Evolutionary conservation across 2,113 vertebrate genomes (phyloP).

Genomic region (Halichoerus grypus): DNA sequence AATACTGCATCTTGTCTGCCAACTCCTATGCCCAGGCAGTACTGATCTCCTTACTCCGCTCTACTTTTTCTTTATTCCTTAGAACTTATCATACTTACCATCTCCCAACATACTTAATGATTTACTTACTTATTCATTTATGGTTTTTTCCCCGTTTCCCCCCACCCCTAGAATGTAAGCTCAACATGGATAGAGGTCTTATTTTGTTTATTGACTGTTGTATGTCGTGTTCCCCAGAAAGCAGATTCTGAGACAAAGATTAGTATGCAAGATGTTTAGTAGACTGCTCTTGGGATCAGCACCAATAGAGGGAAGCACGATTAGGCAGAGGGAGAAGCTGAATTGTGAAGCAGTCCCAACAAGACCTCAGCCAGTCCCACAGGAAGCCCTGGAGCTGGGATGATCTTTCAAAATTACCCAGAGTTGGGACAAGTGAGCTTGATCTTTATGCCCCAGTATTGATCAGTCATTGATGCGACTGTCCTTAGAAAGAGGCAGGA

Average conservation of each 20-base stretch:
- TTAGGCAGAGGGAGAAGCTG: not conserved
- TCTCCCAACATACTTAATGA: slow-evolving; percentile 19
- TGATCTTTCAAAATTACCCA: not conserved
- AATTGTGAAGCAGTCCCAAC: not conserved
- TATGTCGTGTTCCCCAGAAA: slow-evolving; percentile 1
- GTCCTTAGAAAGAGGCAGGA: not conserved
- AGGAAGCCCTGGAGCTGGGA: not conserved
- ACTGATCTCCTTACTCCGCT: not conserved
- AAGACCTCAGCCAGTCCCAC: not conserved
- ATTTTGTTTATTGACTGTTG: not conserved
- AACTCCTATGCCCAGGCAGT: not conserved
- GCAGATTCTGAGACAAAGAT: slow-evolving; percentile 33
- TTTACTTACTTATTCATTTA: slow-evolving; percentile 8
- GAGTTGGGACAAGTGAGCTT: not conserved
- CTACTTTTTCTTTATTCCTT: not conserved
- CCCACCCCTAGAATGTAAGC: not conserved
- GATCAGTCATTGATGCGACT: not conserved
- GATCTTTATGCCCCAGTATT: not conserved
- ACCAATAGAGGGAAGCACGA: not conserved
- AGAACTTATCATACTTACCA: not conserved
- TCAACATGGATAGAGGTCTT: not conserved
- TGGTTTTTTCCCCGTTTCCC: not conserved
- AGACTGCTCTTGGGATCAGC: not conserved
- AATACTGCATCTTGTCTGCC: not conserved
- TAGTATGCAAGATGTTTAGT: not conserved